Conservation (phyloP, 1,140 invertebrate species). For the Ridgeia piscesae region DNA sequence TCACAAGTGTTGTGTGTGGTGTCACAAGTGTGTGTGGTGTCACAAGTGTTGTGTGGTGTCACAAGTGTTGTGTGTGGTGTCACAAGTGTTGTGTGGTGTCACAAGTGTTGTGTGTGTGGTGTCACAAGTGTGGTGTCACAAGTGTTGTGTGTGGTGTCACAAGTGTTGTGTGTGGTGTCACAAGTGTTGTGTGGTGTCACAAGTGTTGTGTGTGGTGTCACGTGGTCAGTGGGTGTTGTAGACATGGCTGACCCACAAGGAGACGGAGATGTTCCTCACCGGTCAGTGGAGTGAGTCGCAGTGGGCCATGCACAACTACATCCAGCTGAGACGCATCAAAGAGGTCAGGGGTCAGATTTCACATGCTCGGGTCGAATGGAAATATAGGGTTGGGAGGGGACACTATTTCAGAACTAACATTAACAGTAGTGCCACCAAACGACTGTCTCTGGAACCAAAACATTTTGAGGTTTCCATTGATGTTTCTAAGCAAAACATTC, state of each 20-base stretch:
- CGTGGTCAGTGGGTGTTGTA: neutral
- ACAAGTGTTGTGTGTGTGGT: neutral
- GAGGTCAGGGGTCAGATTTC: constrained; percentile 59
- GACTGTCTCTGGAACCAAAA: too few relatives aligned
- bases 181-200: too few relatives aligned
- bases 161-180: neutral
- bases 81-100: neutral
- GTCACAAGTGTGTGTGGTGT: too few relatives aligned
- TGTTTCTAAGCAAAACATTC: too few relatives aligned
- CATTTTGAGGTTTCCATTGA: too few relatives aligned
- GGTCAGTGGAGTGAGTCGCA: constrained; percentile 57
- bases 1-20: too few relatives aligned
- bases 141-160: neutral
- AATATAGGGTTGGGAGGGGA: too few relatives aligned
- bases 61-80: neutral
- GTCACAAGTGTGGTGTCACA: too few relatives aligned
- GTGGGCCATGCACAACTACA: constrained; percentile 74
- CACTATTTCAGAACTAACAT: too few relatives aligned
- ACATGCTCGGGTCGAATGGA: too few relatives aligned
- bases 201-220: neutral
- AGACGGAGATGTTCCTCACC: constrained; percentile 27
- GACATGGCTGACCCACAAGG: constrained; percentile 14
- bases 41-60: too few relatives aligned
- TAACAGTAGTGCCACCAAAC: too few relatives aligned
- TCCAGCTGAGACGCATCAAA: constrained; percentile 72